Percentiles rank a stretch among this genome's conserved stretches.
phyloP scores from a whole-genome alignment of 2,797 vertebrate species.

The Sarcoramphus papa region DNA sequence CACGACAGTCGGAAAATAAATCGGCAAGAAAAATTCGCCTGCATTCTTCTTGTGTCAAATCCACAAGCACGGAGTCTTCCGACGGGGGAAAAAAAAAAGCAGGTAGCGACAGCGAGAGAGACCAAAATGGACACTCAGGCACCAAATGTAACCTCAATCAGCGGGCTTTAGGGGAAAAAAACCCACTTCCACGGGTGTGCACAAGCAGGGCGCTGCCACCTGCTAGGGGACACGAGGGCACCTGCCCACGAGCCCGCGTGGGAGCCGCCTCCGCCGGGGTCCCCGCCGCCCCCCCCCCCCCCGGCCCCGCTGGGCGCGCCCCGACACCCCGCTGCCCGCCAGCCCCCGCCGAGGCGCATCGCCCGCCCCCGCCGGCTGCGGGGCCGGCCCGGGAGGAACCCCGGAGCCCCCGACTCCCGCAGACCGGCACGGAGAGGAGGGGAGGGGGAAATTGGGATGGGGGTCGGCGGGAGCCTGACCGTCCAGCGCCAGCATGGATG shows the following conservation, averaged over 20 bases:
- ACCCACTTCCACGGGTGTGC: rapidly evolving
- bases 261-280: background rate
- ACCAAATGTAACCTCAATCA: rapidly evolving
- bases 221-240: background rate
- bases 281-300: background rate
- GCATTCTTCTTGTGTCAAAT: conserved; percentile 2
- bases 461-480: conserved; percentile 6
- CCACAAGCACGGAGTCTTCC: background rate
- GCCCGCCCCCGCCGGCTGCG: too few relatives aligned
- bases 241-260: background rate
- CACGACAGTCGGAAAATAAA: background rate
- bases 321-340: background rate
- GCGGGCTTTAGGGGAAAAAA: background rate
- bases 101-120: background rate
- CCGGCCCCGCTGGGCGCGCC: background rate
- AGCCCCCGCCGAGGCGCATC: background rate
- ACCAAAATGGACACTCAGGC: background rate
- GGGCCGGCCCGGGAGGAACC: background rate
- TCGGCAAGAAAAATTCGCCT: background rate
- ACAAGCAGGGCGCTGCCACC: background rate
- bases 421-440: background rate
- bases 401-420: background rate
- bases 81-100: background rate
- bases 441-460: background rate
- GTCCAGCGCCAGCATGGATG: conserved; percentile 85